Evolutionary conservation across 2,888 invertebrate species (phyloP).

Genomic region (Chrysotoxum bicinctum): DNA sequence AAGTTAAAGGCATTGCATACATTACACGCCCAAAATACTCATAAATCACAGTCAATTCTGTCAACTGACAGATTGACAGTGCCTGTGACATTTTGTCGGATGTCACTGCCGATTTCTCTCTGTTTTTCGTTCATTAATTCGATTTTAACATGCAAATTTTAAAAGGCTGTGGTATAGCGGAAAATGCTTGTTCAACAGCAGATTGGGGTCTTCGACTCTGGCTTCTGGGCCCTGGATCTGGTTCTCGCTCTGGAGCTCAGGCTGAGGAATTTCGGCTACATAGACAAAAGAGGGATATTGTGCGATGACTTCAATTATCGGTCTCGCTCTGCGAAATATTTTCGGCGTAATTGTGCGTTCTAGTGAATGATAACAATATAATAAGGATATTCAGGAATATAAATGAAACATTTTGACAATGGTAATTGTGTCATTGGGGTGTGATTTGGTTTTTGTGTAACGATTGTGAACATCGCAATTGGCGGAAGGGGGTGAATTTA

Average conservation of each 20-base stretch:
- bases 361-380: conserved; percentile 68
- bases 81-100: conserved; percentile 65
- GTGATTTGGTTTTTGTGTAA: conserved; percentile 31
- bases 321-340: conserved; percentile 47
- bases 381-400: conserved; percentile 66
- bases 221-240: too few relatives aligned
- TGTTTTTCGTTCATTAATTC: conserved; percentile 64
- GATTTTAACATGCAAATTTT: conserved; percentile 64
- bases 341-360: conserved; percentile 65
- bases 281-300: conserved; percentile 27
- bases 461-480: conserved; percentile 13
- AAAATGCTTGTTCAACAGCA: conserved; percentile 24
- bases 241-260: not conserved
- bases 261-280: not conserved
- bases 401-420: conserved; percentile 61
- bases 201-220: not conserved
- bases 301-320: conserved; percentile 61
- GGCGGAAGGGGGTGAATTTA: not conserved
- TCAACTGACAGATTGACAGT: conserved; percentile 69
- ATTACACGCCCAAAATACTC: conserved; percentile 50
- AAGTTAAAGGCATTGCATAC: conserved; percentile 41
- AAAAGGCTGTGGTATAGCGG: not conserved
- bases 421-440: conserved; percentile 53
- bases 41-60: conserved; percentile 69
- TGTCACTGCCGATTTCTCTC: conserved; percentile 42